Conservation (phyloP, 2,797 vertebrate species). For the Pangasius djambal region DNA sequence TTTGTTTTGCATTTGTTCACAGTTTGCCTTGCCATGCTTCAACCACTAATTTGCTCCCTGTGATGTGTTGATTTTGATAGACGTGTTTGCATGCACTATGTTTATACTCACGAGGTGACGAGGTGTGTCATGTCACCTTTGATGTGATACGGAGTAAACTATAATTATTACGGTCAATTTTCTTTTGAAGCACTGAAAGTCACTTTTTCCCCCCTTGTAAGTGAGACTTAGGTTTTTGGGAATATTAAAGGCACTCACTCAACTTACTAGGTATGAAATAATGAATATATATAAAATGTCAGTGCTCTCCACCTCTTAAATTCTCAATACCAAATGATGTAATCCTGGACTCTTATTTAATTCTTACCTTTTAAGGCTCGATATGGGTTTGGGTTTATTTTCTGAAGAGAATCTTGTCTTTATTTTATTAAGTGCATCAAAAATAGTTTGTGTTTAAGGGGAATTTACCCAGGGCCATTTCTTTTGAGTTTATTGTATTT, state of each 20-base stretch:
- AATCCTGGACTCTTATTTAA: too few species aligned
- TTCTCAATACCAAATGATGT: neutral
- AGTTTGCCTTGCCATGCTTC: neutral
- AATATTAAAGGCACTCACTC: neutral
- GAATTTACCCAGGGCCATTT: neutral
- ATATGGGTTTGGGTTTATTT: neutral
- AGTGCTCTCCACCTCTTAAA: neutral
- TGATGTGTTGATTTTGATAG: slow-evolving; percentile 38
- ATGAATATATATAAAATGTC: neutral
- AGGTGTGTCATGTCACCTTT: neutral
- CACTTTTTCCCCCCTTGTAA: neutral
- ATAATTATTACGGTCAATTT: slow-evolving; percentile 11
- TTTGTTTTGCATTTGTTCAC: slow-evolving; percentile 26
- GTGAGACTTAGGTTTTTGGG: neutral
- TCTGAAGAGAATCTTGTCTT: neutral
- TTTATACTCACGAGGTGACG: slow-evolving; percentile 21
- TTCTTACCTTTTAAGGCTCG: neutral
- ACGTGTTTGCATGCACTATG: slow-evolving; percentile 24
- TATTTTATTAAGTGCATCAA: neutral
- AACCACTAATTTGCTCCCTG: slow-evolving; percentile 37
- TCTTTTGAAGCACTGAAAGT: neutral
- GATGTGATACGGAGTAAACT: slow-evolving; percentile 31
- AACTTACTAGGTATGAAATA: too few species aligned
- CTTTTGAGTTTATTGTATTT: slow-evolving; percentile 13
- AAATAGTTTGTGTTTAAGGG: neutral